These are phyloP conservation scores for Bombus waltoni DNA, from an alignment of 1,140 invertebrate genomes.

Conservation along the genomic window DNA sequence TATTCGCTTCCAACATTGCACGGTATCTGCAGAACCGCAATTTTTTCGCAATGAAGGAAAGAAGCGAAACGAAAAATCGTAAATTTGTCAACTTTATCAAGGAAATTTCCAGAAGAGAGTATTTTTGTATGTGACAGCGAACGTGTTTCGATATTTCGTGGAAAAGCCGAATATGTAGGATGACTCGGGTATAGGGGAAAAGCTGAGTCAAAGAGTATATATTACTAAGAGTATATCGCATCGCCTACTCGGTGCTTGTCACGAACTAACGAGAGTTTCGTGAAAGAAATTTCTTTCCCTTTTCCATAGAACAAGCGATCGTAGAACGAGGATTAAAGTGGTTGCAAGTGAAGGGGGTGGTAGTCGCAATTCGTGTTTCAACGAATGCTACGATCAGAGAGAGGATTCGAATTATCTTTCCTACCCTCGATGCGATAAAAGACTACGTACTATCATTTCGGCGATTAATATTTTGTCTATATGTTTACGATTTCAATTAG, in stretches of 20 bases:
- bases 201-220: slow-evolving; percentile 2
- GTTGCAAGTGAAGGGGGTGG: slow-evolving; percentile 22
- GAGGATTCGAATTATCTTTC: slow-evolving; percentile 30
- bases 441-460: neutral
- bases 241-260: slow-evolving; percentile 33
- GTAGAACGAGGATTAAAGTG: neutral
- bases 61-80: neutral
- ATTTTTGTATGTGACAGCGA: slow-evolving; percentile 11
- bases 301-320: slow-evolving; percentile 45
- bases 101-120: neutral
- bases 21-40: neutral
- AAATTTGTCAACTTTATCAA: neutral
- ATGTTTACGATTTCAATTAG: neutral
- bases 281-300: slow-evolving; percentile 56
- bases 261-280: slow-evolving; percentile 63
- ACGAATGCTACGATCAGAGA: slow-evolving; percentile 30
- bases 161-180: slow-evolving; percentile 31
- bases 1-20: neutral
- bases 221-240: slow-evolving; percentile 34
- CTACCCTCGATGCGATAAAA: neutral
- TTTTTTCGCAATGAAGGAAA: neutral
- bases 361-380: slow-evolving; percentile 44
- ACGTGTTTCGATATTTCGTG: slow-evolving; percentile 24
- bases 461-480: slow-evolving; percentile 1
- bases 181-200: neutral